Evolutionary conservation across 2,113 vertebrate species (phyloP).

Genomic region (Colistium nudipinnis): DNA sequence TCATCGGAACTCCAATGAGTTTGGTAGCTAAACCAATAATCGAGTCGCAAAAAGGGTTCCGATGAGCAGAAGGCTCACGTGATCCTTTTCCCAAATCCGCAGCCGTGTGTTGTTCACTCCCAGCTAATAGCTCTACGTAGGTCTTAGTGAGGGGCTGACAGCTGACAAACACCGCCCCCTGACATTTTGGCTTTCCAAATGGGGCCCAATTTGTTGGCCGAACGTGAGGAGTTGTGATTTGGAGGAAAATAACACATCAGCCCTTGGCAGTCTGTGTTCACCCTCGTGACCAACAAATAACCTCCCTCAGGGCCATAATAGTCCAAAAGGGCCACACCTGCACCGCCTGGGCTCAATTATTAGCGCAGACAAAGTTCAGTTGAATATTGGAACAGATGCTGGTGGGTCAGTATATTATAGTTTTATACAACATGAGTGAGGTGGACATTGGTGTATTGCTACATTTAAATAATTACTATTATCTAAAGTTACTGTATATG

Average conservation of each 20-base stretch:
- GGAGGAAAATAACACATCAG: constrained; percentile 7
- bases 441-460: no score
- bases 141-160: constrained; percentile 2
- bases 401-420: background rate
- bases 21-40: background rate
- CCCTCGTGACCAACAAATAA: constrained; percentile 13
- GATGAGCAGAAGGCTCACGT: constrained; percentile 18
- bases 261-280: constrained; percentile 19
- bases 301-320: background rate
- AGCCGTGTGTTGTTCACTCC: constrained; percentile 5
- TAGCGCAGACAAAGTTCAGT: background rate
- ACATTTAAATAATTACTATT: no score
- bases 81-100: constrained; percentile 4
- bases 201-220: constrained; percentile 29
- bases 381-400: background rate
- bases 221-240: constrained; percentile 43
- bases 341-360: constrained; percentile 12
- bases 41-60: background rate
- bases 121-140: constrained; percentile 10
- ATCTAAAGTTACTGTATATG: no score
- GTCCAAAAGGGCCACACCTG: constrained; percentile 1
- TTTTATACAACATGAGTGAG: no score
- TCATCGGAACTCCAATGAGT: background rate
- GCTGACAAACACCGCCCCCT: constrained; percentile 14
- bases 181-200: constrained; percentile 36